Conservation (phyloP, 2,888 invertebrate species). For the Leucania comma region DNA sequence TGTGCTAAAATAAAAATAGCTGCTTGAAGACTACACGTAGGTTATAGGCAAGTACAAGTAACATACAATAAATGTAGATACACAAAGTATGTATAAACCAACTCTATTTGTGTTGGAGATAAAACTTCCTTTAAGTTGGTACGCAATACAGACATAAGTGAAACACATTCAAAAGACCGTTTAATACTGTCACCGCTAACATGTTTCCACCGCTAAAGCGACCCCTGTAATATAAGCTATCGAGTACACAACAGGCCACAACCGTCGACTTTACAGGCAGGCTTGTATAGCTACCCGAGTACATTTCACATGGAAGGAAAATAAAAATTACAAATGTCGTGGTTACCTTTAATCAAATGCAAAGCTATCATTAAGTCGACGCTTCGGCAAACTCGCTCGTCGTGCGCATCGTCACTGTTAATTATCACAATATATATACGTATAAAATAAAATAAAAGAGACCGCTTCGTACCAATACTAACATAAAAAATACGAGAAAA, state of each 20-base stretch:
- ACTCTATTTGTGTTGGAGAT: conserved; percentile 26
- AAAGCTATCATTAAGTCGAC: conserved; percentile 88
- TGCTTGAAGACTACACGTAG: conserved; percentile 1
- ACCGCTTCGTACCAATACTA: conserved; percentile 88
- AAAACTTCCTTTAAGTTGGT: conserved; percentile 38
- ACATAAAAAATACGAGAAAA: conserved; percentile 90
- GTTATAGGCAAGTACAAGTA: conserved; percentile 1
- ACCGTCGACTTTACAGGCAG: conserved; percentile 67
- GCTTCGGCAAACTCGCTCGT: conserved; percentile 85
- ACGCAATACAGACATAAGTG: conserved; percentile 50
- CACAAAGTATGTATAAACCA: conserved; percentile 10
- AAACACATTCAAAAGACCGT: conserved; percentile 78
- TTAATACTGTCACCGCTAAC: conserved; percentile 79
- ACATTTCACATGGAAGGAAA: conserved; percentile 72
- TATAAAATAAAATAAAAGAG: conserved; percentile 89
- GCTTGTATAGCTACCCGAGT: conserved; percentile 65
- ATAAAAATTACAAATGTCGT: conserved; percentile 85
- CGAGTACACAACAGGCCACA: conserved; percentile 73
- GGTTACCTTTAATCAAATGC: conserved; percentile 89
- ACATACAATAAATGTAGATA: conserved; percentile 1
- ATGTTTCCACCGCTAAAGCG: conserved; percentile 76
- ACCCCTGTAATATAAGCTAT: conserved; percentile 75
- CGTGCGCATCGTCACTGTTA: conserved; percentile 89
- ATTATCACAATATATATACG: conserved; percentile 88
- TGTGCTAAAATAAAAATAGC: not conserved